Base-by-base conservation (phyloP, 2,113 vertebrate genomes). In the Echinops telfairi region DNA sequence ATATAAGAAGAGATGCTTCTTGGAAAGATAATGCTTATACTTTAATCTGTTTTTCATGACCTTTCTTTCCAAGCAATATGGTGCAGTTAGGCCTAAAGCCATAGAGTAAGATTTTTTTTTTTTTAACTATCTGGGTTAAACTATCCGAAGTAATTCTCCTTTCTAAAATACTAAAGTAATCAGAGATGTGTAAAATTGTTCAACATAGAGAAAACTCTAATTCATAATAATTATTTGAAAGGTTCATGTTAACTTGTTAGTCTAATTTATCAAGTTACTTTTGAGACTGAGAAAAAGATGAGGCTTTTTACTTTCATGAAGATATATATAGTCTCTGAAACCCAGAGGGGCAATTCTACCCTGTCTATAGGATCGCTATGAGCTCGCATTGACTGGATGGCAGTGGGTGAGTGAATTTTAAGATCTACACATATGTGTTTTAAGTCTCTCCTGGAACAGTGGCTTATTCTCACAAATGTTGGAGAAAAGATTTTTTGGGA, bases 231-330 rank as follows among this genome's bases (percentile, higher is more conserved):
- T 80, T 58, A n/a, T 43, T 64, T 89, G 40, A 79, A 80, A 94
- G 38, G 62, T 19, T 88, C 70, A 88, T n/a, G 33, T 90, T 64
- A 93, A 90, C 95, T 47, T 6, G 6, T 77, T 88, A 66, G 47
- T 71, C n/a, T 86, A 58, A 79, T 76, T 92, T 93, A 88, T 19
- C 29, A 88, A 90, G 81, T 92, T 95, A 16, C 80, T 93, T 86
- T 79, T 80, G 70, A 93, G 60, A 53, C 47, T 53, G 47, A 53
- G 47, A 12, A 53, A 53, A 53, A 53, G 47, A 53, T 12, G 47
- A 53, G 47, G 47, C 47, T 53, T 53, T 53, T 53, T 53, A 53
- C 10, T 53, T 53, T 10, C 47, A 53, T 53, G 12, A 53, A 53
- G 9, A 53, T 14, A 53, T 53, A 47, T 5, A 53, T 53, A 53